phyloP scores from a whole-genome alignment of 2,113 vertebrate species.

The Lagopus muta region DNA sequence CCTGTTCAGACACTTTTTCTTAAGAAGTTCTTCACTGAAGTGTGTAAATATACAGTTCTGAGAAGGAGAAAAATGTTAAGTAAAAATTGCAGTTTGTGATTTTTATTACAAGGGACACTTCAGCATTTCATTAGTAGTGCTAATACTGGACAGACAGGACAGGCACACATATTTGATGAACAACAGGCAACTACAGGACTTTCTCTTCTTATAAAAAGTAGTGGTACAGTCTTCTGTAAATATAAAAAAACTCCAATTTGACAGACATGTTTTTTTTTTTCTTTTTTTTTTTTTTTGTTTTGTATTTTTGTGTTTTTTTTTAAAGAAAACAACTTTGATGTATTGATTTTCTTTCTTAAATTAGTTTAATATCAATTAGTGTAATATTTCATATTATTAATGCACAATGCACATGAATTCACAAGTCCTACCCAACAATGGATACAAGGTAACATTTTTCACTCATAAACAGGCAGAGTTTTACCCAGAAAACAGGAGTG shows the following conservation, averaged over 20 bases:
- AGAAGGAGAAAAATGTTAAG: neutral
- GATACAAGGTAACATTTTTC: neutral
- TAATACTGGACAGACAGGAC: neutral
- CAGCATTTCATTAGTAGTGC: neutral
- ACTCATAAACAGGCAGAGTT: neutral
- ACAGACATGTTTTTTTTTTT: accelerated
- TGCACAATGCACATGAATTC: neutral
- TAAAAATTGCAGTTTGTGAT: neutral
- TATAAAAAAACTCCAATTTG: neutral
- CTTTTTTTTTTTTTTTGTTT: neutral
- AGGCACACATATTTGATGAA: neutral
- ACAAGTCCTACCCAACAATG: neutral
- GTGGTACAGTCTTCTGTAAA: neutral
- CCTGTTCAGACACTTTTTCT: neutral
- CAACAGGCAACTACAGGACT: neutral
- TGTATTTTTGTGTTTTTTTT: too few relatives aligned
- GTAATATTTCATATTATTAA: neutral
- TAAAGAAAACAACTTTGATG: neutral
- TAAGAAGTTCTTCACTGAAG: neutral
- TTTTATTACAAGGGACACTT: neutral
- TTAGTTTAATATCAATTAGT: neutral
- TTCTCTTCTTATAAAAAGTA: neutral
- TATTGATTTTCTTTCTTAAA: neutral
- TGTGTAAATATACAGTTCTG: neutral
- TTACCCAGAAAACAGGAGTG: neutral